Percentiles rank a stretch among this genome's conserved stretches.
Evolutionary conservation across 2,113 vertebrate species (phyloP).

Genomic region (Boleophthalmus pectinirostris): DNA sequence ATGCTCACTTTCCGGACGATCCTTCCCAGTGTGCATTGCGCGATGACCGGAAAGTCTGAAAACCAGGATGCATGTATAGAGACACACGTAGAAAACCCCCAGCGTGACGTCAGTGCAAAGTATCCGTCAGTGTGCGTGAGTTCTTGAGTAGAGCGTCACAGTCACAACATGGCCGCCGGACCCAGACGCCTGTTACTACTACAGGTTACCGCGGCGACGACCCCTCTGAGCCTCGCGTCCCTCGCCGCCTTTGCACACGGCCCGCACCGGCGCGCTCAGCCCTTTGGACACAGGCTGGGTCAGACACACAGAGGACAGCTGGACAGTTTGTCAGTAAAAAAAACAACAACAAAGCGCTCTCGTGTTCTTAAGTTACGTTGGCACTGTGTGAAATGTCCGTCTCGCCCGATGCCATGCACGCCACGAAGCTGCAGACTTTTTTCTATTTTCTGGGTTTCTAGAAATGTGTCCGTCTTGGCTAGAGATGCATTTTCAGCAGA

Average conservation of each 20-base stretch:
- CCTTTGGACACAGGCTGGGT: constrained; percentile 1
- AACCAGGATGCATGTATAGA: no score
- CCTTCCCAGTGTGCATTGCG: no score
- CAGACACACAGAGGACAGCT: constrained; percentile 23
- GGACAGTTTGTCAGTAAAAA: constrained; percentile 21
- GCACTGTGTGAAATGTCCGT: constrained; percentile 42
- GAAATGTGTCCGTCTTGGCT: neutral
- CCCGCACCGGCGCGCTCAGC: constrained; percentile 10
- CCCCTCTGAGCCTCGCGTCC: no score
- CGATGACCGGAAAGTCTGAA: no score
- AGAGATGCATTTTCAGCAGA: neutral
- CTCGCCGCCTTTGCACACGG: neutral
- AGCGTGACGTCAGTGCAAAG: no score
- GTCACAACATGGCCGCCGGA: no score
- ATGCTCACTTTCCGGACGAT: no score
- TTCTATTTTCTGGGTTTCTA: constrained; percentile 2
- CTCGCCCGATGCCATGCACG: constrained; percentile 36
- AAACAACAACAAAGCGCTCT: neutral
- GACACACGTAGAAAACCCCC: no score
- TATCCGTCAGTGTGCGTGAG: no score
- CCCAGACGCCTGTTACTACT: no score
- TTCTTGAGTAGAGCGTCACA: no score
- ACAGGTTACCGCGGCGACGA: no score
- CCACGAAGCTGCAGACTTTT: constrained; percentile 5
- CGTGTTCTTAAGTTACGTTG: constrained; percentile 38